These are phyloP conservation scores for Phalloptychus januarius DNA, from an alignment of 2,797 vertebrate genomes.

Conservation along the genomic window DNA sequence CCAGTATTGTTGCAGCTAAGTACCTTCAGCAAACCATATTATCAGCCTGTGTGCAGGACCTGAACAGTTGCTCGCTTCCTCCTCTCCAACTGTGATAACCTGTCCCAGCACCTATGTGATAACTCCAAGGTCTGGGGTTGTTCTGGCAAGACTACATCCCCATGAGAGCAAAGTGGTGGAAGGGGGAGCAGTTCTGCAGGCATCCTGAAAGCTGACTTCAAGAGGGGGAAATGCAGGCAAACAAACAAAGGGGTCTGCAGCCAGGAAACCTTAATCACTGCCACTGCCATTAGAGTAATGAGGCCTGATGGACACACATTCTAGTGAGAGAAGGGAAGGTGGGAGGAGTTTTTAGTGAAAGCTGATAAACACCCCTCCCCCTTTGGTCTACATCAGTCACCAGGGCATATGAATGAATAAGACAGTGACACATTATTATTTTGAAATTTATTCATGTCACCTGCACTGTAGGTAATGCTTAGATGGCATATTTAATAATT, in stretches of 20 bases:
- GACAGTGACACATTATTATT: slow-evolving; percentile 34
- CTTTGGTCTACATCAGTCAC: slow-evolving; percentile 59
- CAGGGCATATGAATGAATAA: slow-evolving; percentile 69
- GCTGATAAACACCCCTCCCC: slow-evolving; percentile 67
- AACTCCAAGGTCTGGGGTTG: slow-evolving; percentile 67
- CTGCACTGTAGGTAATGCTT: not conserved
- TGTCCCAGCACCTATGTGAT: slow-evolving; percentile 61
- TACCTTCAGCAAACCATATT: slow-evolving; percentile 64
- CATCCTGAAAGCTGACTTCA: slow-evolving; percentile 71
- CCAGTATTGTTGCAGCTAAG: slow-evolving; percentile 67
- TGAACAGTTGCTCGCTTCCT: slow-evolving; percentile 71
- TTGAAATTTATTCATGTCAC: not conserved
- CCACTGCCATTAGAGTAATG: slow-evolving; percentile 77
- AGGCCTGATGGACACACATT: slow-evolving; percentile 83
- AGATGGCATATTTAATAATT: not conserved
- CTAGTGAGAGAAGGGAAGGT: slow-evolving; percentile 57
- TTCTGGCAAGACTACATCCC: slow-evolving; percentile 59
- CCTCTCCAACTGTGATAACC: slow-evolving; percentile 64
- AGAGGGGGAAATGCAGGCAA: slow-evolving; percentile 68
- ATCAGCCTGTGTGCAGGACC: slow-evolving; percentile 74
- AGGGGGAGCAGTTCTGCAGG: slow-evolving; percentile 33
- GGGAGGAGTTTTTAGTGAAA: slow-evolving; percentile 65
- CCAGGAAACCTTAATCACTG: slow-evolving; percentile 86
- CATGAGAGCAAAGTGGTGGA: slow-evolving; percentile 20
- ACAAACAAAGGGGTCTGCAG: slow-evolving; percentile 76